Evolutionary conservation across 2,797 vertebrate species (phyloP).

Genomic region (Sebastes matsubarae): DNA sequence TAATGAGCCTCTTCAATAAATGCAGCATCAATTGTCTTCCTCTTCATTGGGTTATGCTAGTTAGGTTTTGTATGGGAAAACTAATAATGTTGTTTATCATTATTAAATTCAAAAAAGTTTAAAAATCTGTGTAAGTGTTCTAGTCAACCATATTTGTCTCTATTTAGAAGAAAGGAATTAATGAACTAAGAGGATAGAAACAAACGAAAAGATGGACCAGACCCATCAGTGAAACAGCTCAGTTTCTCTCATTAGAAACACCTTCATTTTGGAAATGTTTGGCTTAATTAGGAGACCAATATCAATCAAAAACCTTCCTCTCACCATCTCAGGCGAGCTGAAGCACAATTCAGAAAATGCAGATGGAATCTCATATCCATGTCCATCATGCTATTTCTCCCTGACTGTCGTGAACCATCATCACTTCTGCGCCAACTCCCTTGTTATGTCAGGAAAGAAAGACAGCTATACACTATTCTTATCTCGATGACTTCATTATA

Average conservation of each 20-base stretch:
- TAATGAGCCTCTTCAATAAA: constrained; percentile 11
- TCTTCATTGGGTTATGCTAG: not conserved
- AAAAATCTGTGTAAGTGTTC: not conserved
- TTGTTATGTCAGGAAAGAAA: not conserved
- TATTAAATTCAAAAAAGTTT: not conserved
- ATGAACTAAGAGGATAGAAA: not conserved
- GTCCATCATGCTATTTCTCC: not conserved
- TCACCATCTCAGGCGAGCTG: not conserved
- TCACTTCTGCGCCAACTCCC: not conserved
- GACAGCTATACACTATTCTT: not conserved
- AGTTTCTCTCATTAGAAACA: not conserved
- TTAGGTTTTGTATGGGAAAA: not conserved
- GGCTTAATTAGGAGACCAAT: not conserved
- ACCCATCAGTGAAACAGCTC: not conserved
- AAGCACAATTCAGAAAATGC: not conserved
- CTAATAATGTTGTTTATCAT: not conserved
- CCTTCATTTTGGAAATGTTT: not conserved
- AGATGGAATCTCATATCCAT: not conserved
- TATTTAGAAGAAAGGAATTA: not conserved
- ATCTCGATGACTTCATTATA: not conserved
- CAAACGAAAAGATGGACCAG: not conserved
- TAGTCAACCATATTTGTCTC: not conserved
- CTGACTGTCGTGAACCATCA: not conserved
- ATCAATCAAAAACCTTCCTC: not conserved
- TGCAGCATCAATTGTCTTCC: not conserved